Conservation (phyloP, 1,140 invertebrate genomes). For the Drosophila sproati region DNA sequence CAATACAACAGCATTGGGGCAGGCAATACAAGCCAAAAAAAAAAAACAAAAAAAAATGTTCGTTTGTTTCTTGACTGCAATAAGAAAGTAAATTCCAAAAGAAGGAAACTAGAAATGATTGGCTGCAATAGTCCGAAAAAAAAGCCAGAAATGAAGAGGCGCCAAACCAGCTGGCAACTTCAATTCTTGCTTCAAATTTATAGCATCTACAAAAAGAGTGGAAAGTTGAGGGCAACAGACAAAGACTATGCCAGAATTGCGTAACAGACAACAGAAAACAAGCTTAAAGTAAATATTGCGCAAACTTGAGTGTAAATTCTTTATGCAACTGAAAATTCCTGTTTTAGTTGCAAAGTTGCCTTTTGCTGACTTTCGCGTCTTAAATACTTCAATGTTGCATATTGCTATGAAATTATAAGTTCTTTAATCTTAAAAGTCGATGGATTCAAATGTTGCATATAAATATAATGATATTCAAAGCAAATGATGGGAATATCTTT, state of each 20-base stretch:
- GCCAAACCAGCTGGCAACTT: slow-evolving; percentile 13
- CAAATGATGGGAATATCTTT: no score
- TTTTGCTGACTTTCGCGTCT: background rate
- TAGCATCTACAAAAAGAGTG: background rate
- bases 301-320: background rate
- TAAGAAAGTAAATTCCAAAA: slow-evolving; percentile 15
- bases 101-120: slow-evolving; percentile 33
- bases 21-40: slow-evolving; percentile 8
- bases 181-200: slow-evolving; percentile 5
- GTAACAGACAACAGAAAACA: background rate
- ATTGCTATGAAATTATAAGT: no score
- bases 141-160: slow-evolving; percentile 17
- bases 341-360: background rate
- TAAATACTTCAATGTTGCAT: background rate
- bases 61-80: slow-evolving; percentile 26
- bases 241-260: background rate
- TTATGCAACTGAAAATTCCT: background rate
- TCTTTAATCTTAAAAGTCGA: no score
- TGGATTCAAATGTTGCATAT: no score
- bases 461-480: no score
- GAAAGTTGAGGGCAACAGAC: background rate
- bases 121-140: slow-evolving; percentile 9
- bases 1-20: slow-evolving; percentile 4
- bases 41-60: slow-evolving; percentile 26
- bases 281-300: slow-evolving; percentile 2